Base-by-base conservation (phyloP, 2,113 vertebrate genomes). In the Nothobranchius kuhntae region DNA sequence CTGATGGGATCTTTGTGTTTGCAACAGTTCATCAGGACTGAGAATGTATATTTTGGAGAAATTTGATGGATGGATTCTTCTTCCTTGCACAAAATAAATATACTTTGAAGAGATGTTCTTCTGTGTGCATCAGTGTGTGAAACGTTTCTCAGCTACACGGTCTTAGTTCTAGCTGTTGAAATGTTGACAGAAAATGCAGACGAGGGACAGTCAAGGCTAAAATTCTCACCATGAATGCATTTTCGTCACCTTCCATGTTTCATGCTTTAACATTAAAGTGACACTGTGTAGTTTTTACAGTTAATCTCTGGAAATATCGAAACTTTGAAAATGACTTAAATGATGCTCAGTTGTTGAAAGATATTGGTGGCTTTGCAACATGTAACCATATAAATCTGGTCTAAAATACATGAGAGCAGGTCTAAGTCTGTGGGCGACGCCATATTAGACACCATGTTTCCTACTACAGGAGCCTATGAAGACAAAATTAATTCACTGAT, bases 1-100 rank as follows among this genome's bases (percentile, higher is more conserved):
- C 47, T 81, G 77, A 79, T 53, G 62, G 60, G 40, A 78, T 54
- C 55, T 36, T n/a, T 46, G 44, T 46, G 44, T 26, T 52, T 21
- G 13, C 50, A 67, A 40, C 54, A 26, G 48, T 54, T 60, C 61
- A 68, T 50, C 30, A 51, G 47, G 61, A 72, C 26, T 46, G 46
- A 48, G 6, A 36, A 47, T 24, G 30, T 50, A 36, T 56, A 26
- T 40, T 30, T 26, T 44, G 36, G n/a, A n/a, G 67, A 45, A 9
- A 58, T 73, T 57, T 67, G 13, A 9, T 9, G 51, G 11, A 65
- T 13, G 24, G 53, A 58, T 74, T 64, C 62, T 66, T 68, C 4
- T 36, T 59, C 53, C 14, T 59, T 52, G 57, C n/a, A 36, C 54
- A 21, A 55, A 12, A 51, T 45, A 66, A 38, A 48, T 3, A 14